Percentiles rank a stretch among this genome's conserved stretches.
phyloP scores from a whole-genome alignment of 2,888 invertebrate species.

The Microchrysa polita region DNA sequence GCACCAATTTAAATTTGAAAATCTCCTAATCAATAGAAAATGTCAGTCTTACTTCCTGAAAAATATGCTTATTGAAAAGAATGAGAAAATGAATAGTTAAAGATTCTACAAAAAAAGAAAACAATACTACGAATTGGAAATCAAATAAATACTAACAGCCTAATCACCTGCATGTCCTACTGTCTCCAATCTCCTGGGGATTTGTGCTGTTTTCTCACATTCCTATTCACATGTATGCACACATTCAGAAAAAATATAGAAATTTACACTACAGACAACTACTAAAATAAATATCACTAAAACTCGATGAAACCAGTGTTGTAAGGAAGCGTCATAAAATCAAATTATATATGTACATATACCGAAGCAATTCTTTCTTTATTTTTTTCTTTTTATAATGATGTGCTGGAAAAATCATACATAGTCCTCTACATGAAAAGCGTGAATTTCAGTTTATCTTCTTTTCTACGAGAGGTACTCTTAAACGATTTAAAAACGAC shows the following conservation, averaged over 20 bases:
- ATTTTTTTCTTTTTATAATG: not conserved
- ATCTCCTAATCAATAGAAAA: no score
- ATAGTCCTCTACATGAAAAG: slow-evolving; percentile 23
- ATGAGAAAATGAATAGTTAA: not conserved
- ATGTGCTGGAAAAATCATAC: not conserved
- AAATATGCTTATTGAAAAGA: no score
- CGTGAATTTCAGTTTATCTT: slow-evolving; percentile 34
- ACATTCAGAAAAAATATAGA: not conserved
- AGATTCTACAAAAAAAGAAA: slow-evolving; percentile 11
- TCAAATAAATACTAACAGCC: no score
- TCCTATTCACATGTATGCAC: slow-evolving; percentile 2
- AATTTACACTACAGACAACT: not conserved
- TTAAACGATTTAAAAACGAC: not conserved
- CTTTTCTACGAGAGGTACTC: not conserved
- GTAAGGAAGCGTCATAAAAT: not conserved
- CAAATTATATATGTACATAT: no score
- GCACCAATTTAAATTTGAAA: no score
- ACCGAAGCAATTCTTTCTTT: no score
- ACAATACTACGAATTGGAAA: slow-evolving; percentile 36
- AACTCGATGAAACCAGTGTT: slow-evolving; percentile 16
- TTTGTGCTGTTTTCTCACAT: no score
- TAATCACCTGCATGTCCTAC: no score
- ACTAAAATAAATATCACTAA: not conserved
- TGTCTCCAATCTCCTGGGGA: slow-evolving; percentile 7
- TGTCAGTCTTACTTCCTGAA: no score